These are phyloP conservation scores for Clepsis dumicolana DNA, from an alignment of 2,888 invertebrate species.

Conservation along the genomic window DNA sequence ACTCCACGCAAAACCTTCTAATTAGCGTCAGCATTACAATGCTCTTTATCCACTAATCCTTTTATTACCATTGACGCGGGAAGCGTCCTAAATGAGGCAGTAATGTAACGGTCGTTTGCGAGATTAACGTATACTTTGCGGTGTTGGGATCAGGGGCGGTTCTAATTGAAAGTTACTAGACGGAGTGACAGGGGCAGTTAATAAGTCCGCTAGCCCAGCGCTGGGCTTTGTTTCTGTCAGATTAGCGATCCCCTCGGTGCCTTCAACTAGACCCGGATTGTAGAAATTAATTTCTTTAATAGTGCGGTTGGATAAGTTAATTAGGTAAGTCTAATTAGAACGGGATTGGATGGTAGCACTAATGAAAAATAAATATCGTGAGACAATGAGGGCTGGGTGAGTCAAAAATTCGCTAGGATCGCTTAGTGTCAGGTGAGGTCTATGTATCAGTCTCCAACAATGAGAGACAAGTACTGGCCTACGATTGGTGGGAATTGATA, in stretches of 20 bases:
- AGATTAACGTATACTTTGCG: slow-evolving; percentile 44
- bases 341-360: no score
- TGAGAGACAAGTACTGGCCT: no score
- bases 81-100: slow-evolving; percentile 37
- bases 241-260: slow-evolving; percentile 66
- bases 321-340: slow-evolving; percentile 24
- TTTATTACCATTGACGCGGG: slow-evolving; percentile 36
- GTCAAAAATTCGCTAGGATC: no score
- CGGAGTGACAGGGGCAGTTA: slow-evolving; percentile 67
- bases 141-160: slow-evolving; percentile 51
- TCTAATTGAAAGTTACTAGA: slow-evolving; percentile 68
- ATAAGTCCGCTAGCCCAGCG: slow-evolving; percentile 57
- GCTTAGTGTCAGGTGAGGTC: no score
- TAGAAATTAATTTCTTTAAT: slow-evolving; percentile 42
- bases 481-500: no score
- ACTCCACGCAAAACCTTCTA: slow-evolving; percentile 7
- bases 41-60: slow-evolving; percentile 34
- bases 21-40: slow-evolving; percentile 33
- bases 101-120: slow-evolving; percentile 40
- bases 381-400: no score
- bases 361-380: no score
- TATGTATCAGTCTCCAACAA: no score
- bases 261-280: slow-evolving; percentile 54
- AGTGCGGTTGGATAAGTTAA: slow-evolving; percentile 33
- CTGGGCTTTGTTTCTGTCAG: slow-evolving; percentile 69